phyloP scores from a whole-genome alignment of 1,140 invertebrate genomes.

The Drosophila azteca region DNA sequence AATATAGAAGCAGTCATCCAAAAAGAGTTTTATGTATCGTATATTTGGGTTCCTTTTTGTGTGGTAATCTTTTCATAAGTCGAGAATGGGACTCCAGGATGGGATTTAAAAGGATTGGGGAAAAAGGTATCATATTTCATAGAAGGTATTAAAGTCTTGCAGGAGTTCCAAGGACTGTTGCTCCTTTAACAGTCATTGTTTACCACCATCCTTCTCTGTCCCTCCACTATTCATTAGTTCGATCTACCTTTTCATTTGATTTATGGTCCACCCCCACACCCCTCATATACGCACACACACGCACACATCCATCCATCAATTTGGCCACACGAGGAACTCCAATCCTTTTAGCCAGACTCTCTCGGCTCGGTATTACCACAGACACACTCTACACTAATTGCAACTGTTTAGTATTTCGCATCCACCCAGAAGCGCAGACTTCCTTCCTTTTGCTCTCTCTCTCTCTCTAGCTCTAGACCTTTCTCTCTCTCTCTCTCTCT shows the following conservation, averaged over 20 bases:
- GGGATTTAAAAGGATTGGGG: background rate
- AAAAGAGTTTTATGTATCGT: slow-evolving; percentile 41
- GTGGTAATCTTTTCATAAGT: slow-evolving; percentile 11
- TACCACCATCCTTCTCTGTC: background rate
- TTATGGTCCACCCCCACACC: slow-evolving; percentile 49
- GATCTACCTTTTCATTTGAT: slow-evolving; percentile 54
- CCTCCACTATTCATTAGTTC: slow-evolving; percentile 55
- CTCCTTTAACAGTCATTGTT: background rate
- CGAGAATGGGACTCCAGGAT: background rate
- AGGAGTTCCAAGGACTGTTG: slow-evolving; percentile 35
- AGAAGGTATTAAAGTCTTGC: background rate
- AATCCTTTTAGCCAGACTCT: slow-evolving; percentile 41
- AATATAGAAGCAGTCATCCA: slow-evolving; percentile 37
- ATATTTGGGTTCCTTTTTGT: slow-evolving; percentile 22
- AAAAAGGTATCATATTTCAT: background rate
- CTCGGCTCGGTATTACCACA: slow-evolving; percentile 21
- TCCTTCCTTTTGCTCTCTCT: background rate
- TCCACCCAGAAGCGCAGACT: too few species aligned
- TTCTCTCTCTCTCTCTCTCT: slow-evolving; percentile 4
- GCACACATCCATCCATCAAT: slow-evolving; percentile 38
- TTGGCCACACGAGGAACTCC: slow-evolving; percentile 58
- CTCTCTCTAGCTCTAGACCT: background rate
- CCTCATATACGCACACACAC: background rate
- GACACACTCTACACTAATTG: slow-evolving; percentile 56
- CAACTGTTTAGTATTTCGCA: slow-evolving; percentile 54